Base-by-base conservation (phyloP, 1,140 invertebrate species). In the Drosophila repletoides region DNA sequence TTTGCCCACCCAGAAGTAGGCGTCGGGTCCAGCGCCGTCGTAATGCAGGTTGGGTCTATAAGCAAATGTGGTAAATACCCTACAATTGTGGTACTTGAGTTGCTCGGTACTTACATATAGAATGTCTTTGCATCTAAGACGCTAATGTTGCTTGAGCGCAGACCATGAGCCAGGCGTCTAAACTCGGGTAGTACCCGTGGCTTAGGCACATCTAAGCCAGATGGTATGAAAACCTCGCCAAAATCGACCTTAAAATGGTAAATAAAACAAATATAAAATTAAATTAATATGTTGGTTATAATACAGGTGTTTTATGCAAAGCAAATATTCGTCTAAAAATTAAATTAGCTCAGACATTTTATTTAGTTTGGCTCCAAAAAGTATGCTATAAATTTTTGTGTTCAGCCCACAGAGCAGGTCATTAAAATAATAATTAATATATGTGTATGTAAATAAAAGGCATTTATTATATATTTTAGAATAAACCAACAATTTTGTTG, bases 1-100 rank as follows among this genome's bases (percentile, higher is more conserved):
- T 75, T 94, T 97, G 3, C 97, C 97, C 3, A 97, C 96, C 95
- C 95, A 97, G 90, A 98, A 98, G 89, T 96, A 98, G 3, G 96
- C 96, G 87, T 97, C 96, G 1, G 96, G 95, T 0, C 95, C 96
- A 6, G 94, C 95, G 4, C 97, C 97, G 76, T 98, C 96, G 79
- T 98, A 98, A 87, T 97, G 95, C 36, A 98, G 91, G 91, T 98
- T 97, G 2, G 97, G 96, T 69, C 98, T 98, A 1, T 19, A n/a
- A 33, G 0, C 5, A 14, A 9, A 12, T 22, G 0, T 5, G n/a
- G n/a, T n/a, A n/a, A n/a, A n/a, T n/a, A n/a, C n/a, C n/a, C n/a
- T n/a, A n/a, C 2, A 24, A 2, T 14, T 3, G 9, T 2, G 2
- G 1, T 2, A n/a, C 19, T 17, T 2, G n/a, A 2, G 6, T 1